Evolutionary conservation across 2,888 invertebrate species (phyloP), one percentile per base, ranked within the genome.

Genomic region (Spilosoma lubricipeda): DNA sequence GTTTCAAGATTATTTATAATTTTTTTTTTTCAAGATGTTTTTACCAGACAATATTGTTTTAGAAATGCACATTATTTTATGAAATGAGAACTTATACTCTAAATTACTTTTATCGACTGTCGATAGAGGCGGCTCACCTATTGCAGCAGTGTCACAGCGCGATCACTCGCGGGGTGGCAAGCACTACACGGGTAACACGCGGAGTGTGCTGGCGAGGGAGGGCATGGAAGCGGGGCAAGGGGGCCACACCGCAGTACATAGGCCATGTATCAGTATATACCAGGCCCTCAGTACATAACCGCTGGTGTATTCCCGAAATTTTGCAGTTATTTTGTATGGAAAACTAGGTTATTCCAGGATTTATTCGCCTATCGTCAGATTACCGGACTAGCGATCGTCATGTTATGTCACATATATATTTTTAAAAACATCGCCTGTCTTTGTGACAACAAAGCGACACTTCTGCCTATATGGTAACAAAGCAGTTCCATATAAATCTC

Each of bases 321-420:
- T 95, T 94, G 94, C 94, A 94, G 94, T 93, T 95, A 95, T 95
- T 95, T 93, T 93, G 94, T 93, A 93, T 92, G 91, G 93, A 92
- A 95, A 95, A 95, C 95, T 95, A 95, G 95, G 95, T 95, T 95
- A 95, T 94, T 90, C 92, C 85, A 85, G 92, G 92, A 94, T 94
- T 94, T 93, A 93, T 92, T 89, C 89, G 80, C 82, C 89, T 86
- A 89, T 90, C 85, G 84, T 76, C 82, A 79, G 80, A 83, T 80
- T 82, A 83, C 85, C 78, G 75, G 72, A 65, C 71, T 68, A 71
- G 8, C 33, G 45, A 64, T 70, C 45, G 70, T 63, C 75, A 67
- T 76, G 74, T 75, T 77, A 71, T 70, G 74, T 69, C 68, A 27
- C 69, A 70, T n/a, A 70, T 81, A 81, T 79, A 77, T 81, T 80